Conservation (phyloP, 2,797 vertebrate genomes). For the Urocyon cinereoargenteus region DNA sequence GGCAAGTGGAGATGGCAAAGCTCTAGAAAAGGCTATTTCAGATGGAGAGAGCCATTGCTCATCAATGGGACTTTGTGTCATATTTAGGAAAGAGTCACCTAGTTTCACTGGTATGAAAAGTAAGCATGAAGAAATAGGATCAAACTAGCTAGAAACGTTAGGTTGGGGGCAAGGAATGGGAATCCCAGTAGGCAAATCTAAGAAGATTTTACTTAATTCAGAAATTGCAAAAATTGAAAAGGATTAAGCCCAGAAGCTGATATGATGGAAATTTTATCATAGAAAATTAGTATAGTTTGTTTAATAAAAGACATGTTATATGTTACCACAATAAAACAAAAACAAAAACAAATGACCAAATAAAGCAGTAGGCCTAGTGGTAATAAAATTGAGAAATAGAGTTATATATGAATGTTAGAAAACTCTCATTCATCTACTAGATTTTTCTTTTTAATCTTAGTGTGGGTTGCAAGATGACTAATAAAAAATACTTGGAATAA, state of each 20-base stretch:
- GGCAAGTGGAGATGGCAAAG: not conserved
- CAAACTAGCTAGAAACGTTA: not conserved
- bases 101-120: not conserved
- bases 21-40: not conserved
- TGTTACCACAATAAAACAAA: not conserved
- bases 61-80: not conserved
- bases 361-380: not conserved
- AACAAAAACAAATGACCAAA: not conserved
- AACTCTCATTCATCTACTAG: not conserved
- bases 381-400: not conserved
- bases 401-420: not conserved
- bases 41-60: not conserved
- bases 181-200: not conserved
- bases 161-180: not conserved
- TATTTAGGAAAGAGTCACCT: not conserved
- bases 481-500: not conserved
- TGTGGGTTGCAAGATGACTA: not conserved
- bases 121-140: not conserved
- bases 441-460: not conserved
- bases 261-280: not conserved
- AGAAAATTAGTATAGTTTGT: not conserved
- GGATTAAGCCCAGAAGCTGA: not conserved
- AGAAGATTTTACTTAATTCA: not conserved
- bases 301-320: not conserved
- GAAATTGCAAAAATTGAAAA: not conserved